Percentiles rank a stretch among this genome's conserved stretches.
These are phyloP conservation scores for Syrphus vitripennis DNA, from an alignment of 2,888 invertebrate species.

Conservation along the genomic window DNA sequence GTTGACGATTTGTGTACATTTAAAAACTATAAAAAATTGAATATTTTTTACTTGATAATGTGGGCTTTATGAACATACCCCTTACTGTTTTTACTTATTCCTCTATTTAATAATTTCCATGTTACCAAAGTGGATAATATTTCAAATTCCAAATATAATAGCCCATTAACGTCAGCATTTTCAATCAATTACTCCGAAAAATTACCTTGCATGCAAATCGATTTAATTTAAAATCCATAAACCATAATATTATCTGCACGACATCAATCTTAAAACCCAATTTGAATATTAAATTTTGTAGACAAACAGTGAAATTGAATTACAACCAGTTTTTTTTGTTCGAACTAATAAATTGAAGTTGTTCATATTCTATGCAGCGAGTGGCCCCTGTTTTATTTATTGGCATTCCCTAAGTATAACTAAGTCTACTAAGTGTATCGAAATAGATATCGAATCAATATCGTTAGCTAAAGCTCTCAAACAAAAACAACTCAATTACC, in stretches of 20 bases:
- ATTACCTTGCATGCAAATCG: constrained; percentile 26
- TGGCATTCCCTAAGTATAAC: not conserved
- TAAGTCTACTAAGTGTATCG: not conserved
- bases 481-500: constrained; percentile 67
- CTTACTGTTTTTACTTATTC: no score
- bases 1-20: no score
- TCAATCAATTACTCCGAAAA: constrained; percentile 51
- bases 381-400: not conserved
- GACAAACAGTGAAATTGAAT: constrained; percentile 41
- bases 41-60: no score
- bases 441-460: constrained; percentile 45
- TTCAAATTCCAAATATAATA: constrained; percentile 22
- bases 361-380: not conserved
- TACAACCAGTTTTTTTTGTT: constrained; percentile 26
- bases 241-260: constrained; percentile 54
- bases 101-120: not conserved
- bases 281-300: constrained; percentile 30
- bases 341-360: constrained; percentile 32
- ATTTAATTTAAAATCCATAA: constrained; percentile 34
- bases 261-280: constrained; percentile 34
- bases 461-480: not conserved
- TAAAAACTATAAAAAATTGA: no score
- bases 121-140: not conserved
- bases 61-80: not conserved
- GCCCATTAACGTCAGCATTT: constrained; percentile 39